Percentiles rank a stretch among this genome's conserved stretches.
Evolutionary conservation across 1,140 invertebrate species (phyloP).

Genomic region (Helicorthomorpha holstii): DNA sequence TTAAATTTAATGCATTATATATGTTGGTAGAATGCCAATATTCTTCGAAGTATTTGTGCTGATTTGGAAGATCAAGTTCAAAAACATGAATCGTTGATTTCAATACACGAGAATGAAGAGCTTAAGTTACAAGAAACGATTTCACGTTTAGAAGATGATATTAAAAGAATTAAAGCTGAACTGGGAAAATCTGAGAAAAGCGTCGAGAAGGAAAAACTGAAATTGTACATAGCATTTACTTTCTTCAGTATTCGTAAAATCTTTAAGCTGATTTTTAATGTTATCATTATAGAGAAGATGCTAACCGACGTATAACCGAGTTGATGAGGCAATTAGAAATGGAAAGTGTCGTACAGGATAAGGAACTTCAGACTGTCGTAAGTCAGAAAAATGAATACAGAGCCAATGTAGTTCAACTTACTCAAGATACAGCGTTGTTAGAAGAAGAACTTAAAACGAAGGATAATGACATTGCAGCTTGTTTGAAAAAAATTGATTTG

Average conservation of each 20-base stretch:
- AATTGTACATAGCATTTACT: too few species aligned
- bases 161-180: too few species aligned
- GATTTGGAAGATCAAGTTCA: too few species aligned
- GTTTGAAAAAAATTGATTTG: constrained; percentile 1
- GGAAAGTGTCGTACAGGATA: constrained; percentile 14
- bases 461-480: neutral
- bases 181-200: too few species aligned
- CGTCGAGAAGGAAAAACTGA: too few species aligned
- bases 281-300: neutral
- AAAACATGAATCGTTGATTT: too few species aligned
- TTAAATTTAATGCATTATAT: too few species aligned
- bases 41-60: too few species aligned
- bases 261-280: neutral
- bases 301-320: constrained; percentile 2
- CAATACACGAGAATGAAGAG: too few species aligned
- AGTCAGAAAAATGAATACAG: neutral
- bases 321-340: constrained; percentile 19
- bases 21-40: too few species aligned
- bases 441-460: neutral
- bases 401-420: constrained; percentile 1
- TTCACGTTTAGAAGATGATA: too few species aligned
- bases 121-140: too few species aligned
- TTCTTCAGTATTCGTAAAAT: neutral
- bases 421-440: constrained; percentile 1
- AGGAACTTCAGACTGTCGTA: constrained; percentile 7